Base-by-base conservation (phyloP, 2,888 invertebrate genomes). In the Stegophylla sp. region DNA sequence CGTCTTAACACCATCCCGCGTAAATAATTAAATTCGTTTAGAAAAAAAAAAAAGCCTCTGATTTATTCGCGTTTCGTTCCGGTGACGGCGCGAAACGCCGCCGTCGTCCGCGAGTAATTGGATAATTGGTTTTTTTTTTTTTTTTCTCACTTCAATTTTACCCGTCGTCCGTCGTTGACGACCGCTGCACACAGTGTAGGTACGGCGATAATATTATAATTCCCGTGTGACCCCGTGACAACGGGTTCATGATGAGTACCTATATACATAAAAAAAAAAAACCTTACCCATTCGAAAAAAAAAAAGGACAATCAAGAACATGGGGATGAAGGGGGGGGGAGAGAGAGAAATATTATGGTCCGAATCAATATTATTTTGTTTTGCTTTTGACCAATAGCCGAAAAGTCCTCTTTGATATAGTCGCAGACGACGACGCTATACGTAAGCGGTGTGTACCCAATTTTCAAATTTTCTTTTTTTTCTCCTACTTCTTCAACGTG, bases 1-100 rank as follows among this genome's bases (percentile, higher is more conserved):
- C 43, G 15, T 28, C n/a, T 64, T 41, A n/a, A 41, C 41, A 34
- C n/a, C 59, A 41, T 41, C 20, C n/a, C 59, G 12, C 26, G 26
- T 61, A 61, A 73, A 73, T 73, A 73, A 61, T 73, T 61, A 45
- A 73, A 73, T 73, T 61, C 45, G 61, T 59, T 73, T 59, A 61
- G n/a, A n/a, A n/a, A n/a, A n/a, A n/a, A n/a, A n/a, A 61, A 73
- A 61, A 34, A 45, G 43, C 59, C n/a, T 59, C 61, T 73, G 73
- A 73, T 73, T 73, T 73, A 73, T 73, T 73, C n/a, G 43, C 56
- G 59, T 17, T 7, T 56, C 20, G 51, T 34, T 17, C 51, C 51
- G n/a, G 51, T 17, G 10, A 26, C 56, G 20, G 20, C 23, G 59
- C 12, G 26, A 12, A 17, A 9, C 53, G 34, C 34, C 53, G 28